Base-by-base conservation (phyloP, 2,797 vertebrate species). In the Petrocephalus sullivani region DNA sequence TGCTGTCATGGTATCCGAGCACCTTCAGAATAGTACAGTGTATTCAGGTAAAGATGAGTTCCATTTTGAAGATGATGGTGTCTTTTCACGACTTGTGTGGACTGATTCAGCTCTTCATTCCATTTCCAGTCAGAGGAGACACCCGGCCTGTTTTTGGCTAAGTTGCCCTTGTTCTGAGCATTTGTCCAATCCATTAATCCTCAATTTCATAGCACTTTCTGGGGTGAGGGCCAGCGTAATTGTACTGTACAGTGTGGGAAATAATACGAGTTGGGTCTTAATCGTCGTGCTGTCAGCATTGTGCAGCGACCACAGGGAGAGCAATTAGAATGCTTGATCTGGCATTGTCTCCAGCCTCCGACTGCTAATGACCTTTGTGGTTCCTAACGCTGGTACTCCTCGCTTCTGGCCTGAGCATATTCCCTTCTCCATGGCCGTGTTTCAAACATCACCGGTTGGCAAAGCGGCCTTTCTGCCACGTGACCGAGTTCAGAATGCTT, bases 221-320 rank as follows among this genome's bases (percentile, higher is more conserved):
- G 82, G 82, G 82, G 82, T 19, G 49, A 56, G 21, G 82, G 82
- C 49, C 82, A 85, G 82, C 23, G 56, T 54, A 51, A 84, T 54
- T 51, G 82, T 84, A 54, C 82, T 54, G 82, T 84, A 84, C 82
- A 84, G 82, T 54, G 82, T 28, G 51, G 51, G 46, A 49, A 51
- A 53, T 56, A 53, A 51, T 56, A 54, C 0, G 51, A 56, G 82
- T 56, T 85, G 82, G 21, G 82, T 85, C 49, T 54, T 53, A 85
- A 54, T 54, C 21, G 82, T 56, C 21, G 82, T 56, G 82, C 53
- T 85, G 82, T 85, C 82, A 54, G 51, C 53, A 56, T 57, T 85
- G 82, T 58, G 56, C 4, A n/a, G 54, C 16, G 54, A 37, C 84
- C 84, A 41, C 54, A 37, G 21, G 84, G 84, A 60, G 23, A 86